phyloP scores from a whole-genome alignment of 2,888 invertebrate genomes.

The Sturmia bella region DNA sequence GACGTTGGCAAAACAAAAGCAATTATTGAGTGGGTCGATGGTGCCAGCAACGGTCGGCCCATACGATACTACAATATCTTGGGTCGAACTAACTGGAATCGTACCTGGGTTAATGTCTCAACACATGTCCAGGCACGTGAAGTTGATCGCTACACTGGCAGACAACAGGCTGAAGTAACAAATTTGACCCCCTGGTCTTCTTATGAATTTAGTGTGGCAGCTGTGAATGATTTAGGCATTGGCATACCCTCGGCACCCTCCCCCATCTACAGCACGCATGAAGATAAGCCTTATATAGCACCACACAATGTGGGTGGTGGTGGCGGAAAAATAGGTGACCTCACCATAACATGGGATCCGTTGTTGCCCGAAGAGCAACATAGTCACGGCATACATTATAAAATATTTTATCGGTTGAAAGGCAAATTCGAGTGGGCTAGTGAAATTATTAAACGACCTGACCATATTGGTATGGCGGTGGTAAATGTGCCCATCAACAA shows the following conservation, averaged over 20 bases:
- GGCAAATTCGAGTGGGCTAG: conserved; percentile 90
- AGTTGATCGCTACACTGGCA: conserved; percentile 89
- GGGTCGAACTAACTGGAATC: conserved; percentile 93
- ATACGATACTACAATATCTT: conserved; percentile 90
- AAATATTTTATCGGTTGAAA: conserved; percentile 91
- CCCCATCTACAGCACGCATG: conserved; percentile 91
- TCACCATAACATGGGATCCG: conserved; percentile 94
- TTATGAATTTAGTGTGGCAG: conserved; percentile 94
- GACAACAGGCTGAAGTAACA: conserved; percentile 88
- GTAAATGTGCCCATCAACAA: conserved; percentile 88
- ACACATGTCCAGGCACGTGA: conserved; percentile 86
- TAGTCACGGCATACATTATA: conserved; percentile 94
- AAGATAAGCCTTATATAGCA: conserved; percentile 89
- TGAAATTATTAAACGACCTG: conserved; percentile 84
- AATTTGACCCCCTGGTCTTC: conserved; percentile 93
- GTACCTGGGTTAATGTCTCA: conserved; percentile 87
- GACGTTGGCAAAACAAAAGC: conserved; percentile 89
- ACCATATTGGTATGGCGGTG: conserved; percentile 90
- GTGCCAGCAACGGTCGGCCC: conserved; percentile 91
- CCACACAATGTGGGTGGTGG: conserved; percentile 94
- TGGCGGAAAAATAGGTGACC: conserved; percentile 96
- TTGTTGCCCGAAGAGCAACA: conserved; percentile 91
- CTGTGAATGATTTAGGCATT: conserved; percentile 92
- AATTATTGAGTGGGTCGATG: conserved; percentile 94
- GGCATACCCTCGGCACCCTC: conserved; percentile 92